phyloP scores from a whole-genome alignment of 92 coral and sea anemone species.

The Epizoanthus ramosus region DNA sequence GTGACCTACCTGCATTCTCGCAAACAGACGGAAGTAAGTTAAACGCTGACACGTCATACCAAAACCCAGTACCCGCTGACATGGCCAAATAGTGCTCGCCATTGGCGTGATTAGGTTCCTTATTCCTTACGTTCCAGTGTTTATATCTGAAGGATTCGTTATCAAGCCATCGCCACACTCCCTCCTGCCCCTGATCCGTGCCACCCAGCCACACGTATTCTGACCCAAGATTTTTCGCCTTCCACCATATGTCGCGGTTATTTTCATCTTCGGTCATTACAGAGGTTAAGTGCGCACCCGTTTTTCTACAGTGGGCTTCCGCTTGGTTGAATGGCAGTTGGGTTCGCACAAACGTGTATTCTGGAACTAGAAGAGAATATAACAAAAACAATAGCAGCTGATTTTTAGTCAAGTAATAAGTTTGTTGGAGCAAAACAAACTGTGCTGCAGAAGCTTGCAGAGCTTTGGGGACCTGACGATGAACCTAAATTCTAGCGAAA shows the following conservation, averaged over 20 bases:
- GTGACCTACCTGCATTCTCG: conserved; percentile 16
- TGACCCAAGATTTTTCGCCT: conserved; percentile 16
- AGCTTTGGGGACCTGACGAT: too few species aligned
- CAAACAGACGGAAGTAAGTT: conserved; percentile 31
- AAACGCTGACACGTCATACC: conserved; percentile 25
- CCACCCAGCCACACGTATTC: conserved; percentile 29
- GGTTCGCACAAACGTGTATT: neutral
- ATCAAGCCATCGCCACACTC: conserved; percentile 29
- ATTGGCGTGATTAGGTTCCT: neutral
- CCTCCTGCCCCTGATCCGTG: neutral
- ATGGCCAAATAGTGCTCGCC: conserved; percentile 10
- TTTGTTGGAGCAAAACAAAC: too few species aligned
- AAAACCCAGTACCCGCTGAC: conserved; percentile 44
- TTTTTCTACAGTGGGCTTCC: conserved; percentile 14
- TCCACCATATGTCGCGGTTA: conserved; percentile 1
- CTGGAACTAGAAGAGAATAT: conserved; percentile 1
- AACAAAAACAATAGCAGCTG: too few species aligned
- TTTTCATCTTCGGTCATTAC: conserved; percentile 31
- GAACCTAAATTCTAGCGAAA: too few species aligned
- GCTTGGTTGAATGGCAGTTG: conserved; percentile 33
- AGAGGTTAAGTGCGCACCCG: conserved; percentile 17
- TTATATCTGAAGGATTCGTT: neutral
- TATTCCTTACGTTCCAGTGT: conserved; percentile 8
- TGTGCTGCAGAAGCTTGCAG: too few species aligned
- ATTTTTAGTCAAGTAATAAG: too few species aligned